phyloP scores from a whole-genome alignment of 2,797 vertebrate genomes.

The Apogon talboti region DNA sequence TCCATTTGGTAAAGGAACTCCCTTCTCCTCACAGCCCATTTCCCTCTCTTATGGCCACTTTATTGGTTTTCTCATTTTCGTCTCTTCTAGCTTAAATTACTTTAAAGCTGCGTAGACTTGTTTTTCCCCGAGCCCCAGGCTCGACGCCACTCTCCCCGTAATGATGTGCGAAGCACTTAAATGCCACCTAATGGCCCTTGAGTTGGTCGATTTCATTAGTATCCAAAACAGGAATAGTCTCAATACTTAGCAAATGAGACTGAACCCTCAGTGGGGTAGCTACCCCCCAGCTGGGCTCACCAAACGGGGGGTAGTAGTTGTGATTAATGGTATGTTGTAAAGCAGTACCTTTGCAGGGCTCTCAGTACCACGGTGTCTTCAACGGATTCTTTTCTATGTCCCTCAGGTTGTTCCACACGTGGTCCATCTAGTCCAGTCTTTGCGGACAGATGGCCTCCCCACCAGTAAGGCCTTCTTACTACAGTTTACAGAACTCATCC shows the following conservation, averaged over 20 bases:
- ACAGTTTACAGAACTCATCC: slow-evolving; percentile 92
- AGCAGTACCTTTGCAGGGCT: not conserved
- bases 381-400: slow-evolving; percentile 23
- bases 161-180: slow-evolving; percentile 68
- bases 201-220: slow-evolving; percentile 59
- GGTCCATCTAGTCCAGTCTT: slow-evolving; percentile 89
- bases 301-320: too few relatives aligned
- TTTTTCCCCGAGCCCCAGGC: slow-evolving; percentile 53
- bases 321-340: slow-evolving; percentile 28
- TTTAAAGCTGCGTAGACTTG: slow-evolving; percentile 50
- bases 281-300: slow-evolving; percentile 11
- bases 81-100: slow-evolving; percentile 64
- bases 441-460: slow-evolving; percentile 89
- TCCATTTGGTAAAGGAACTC: slow-evolving; percentile 92
- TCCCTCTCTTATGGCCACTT: slow-evolving; percentile 55
- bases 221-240: slow-evolving; percentile 51
- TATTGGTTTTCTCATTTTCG: slow-evolving; percentile 61
- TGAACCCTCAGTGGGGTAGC: slow-evolving; percentile 38
- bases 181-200: slow-evolving; percentile 53
- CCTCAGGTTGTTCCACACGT: slow-evolving; percentile 92
- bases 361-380: not conserved
- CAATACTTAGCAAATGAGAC: slow-evolving; percentile 53
- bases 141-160: slow-evolving; percentile 35
- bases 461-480: slow-evolving; percentile 91
- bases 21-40: slow-evolving; percentile 57